These are phyloP conservation scores for Anadara kagoshimensis DNA, from an alignment of 1,140 invertebrate species.

Conservation along the genomic window DNA sequence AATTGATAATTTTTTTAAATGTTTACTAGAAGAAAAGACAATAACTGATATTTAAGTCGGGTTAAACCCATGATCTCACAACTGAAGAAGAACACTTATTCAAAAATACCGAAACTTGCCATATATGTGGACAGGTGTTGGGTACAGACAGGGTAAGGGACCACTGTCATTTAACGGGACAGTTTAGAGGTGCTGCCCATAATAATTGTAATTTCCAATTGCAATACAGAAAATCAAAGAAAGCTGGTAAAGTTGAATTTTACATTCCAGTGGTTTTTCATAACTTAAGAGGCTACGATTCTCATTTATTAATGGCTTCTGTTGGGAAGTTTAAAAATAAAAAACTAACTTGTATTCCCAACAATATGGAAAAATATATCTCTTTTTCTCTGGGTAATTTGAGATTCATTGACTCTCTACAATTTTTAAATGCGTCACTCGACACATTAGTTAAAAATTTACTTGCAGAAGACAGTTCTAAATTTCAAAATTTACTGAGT, in stretches of 20 bases:
- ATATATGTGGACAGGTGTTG: not conserved
- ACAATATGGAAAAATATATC: no score
- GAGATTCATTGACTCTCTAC: no score
- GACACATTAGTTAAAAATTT: slow-evolving; percentile 10
- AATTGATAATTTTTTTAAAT: slow-evolving; percentile 14
- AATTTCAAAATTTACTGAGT: slow-evolving; percentile 20
- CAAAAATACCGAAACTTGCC: no score
- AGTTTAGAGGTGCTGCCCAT: slow-evolving; percentile 25
- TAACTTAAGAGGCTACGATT: no score
- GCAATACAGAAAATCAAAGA: slow-evolving; percentile 12
- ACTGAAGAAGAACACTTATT: not conserved
- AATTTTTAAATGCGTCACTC: no score
- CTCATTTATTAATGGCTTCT: slow-evolving; percentile 25
- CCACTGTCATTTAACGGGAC: slow-evolving; percentile 23
- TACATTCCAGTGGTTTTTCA: slow-evolving; percentile 31
- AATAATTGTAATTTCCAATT: slow-evolving; percentile 24
- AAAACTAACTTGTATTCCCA: slow-evolving; percentile 10
- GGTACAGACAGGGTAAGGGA: slow-evolving; percentile 19
- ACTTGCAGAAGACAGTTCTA: not conserved
- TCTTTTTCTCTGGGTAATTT: no score
- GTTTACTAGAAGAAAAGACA: slow-evolving; percentile 11
- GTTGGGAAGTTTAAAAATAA: no score
- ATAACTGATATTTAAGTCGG: no score
- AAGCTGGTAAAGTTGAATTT: not conserved
- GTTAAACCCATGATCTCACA: no score